These are phyloP conservation scores for Chauna torquata DNA, from an alignment of 2,113 vertebrate genomes.

Conservation along the genomic window DNA sequence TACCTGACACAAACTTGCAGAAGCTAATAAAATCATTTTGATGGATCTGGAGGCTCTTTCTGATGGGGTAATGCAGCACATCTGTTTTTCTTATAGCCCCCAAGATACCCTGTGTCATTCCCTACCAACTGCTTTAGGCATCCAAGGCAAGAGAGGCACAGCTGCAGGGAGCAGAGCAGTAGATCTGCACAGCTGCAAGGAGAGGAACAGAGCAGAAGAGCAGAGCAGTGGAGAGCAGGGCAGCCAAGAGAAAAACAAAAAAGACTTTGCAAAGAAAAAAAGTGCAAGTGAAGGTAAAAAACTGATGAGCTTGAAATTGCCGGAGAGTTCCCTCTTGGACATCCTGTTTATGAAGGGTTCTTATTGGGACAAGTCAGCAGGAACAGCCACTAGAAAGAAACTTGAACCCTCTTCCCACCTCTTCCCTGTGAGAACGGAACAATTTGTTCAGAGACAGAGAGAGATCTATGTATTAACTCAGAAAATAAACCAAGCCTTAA, in stretches of 20 bases:
- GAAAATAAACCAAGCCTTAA: background rate
- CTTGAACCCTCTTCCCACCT: background rate
- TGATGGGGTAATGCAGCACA: slow-evolving; percentile 22
- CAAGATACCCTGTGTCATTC: slow-evolving; percentile 15
- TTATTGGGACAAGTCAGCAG: slow-evolving; percentile 20
- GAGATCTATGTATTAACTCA: background rate
- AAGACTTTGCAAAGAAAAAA: background rate
- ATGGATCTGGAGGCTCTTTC: background rate
- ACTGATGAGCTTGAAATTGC: background rate
- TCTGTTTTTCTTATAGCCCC: slow-evolving; percentile 44
- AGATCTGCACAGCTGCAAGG: slow-evolving; percentile 46
- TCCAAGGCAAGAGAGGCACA: slow-evolving; percentile 30
- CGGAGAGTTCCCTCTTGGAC: slow-evolving; percentile 33
- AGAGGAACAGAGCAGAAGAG: slow-evolving; percentile 2
- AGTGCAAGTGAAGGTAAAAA: background rate
- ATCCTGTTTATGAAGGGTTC: slow-evolving; percentile 43
- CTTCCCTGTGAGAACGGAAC: slow-evolving; percentile 7
- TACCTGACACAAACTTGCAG: slow-evolving; percentile 32
- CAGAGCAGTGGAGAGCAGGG: background rate
- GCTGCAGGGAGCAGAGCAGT: slow-evolving; percentile 30
- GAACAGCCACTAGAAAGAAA: slow-evolving; percentile 6
- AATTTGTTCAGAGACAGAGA: background rate
- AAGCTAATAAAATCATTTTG: slow-evolving; percentile 2
- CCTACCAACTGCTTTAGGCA: slow-evolving; percentile 54
- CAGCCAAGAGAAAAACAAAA: background rate